Evolutionary conservation across 2,888 invertebrate genomes (phyloP), one percentile per base, ranked within the genome.

Genomic region (Fragum fragum): DNA sequence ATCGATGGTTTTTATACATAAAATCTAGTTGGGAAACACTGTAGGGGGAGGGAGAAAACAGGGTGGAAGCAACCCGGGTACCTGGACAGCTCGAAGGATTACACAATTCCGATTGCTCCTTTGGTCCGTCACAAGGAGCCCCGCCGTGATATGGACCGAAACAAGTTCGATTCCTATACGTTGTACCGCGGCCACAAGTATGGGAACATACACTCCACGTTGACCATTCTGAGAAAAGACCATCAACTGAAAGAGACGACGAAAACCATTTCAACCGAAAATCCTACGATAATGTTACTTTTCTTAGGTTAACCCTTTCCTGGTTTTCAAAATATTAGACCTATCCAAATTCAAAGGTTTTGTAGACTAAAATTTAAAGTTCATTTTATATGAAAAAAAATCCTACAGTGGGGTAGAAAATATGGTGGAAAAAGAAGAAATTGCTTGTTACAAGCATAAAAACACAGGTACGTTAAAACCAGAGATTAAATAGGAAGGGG

Each of bases 41-140:
- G 57, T 21, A 1, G 61, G 29, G 32, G 18, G 0, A 18, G 61
- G 32, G 32, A 32, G 32, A 29, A 66, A 39, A 42, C 66, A 42
- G 0, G 16, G 29, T 61, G 28, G 11, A 21, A 42, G 39, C 42
- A 66, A 66, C 36, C 66, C 23, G 66, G 66, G 66, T 84, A 92
- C 92, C 89, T 83, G 92, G 91, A 80, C 92, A 92, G n/a, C 74
- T 84, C 29, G 86, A 78, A 7, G 88, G 82, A 74, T 90, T 89
- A 81, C 92, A 92, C 21, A 42, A 47, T 69, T 87, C 69, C 9
- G 74, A 61, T 28, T 91, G 88, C 9, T 78, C 71, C 23, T 21
- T 53, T 6, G 59, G 29, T 18, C 91, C 92, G 6, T 78, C 74
- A 75, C 92, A 92, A 29, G 82, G 79, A 1, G 71, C 79, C 14